Base-by-base conservation (phyloP, 92 coral and sea anemone genomes). In the Anthopleura xanthogrammica region DNA sequence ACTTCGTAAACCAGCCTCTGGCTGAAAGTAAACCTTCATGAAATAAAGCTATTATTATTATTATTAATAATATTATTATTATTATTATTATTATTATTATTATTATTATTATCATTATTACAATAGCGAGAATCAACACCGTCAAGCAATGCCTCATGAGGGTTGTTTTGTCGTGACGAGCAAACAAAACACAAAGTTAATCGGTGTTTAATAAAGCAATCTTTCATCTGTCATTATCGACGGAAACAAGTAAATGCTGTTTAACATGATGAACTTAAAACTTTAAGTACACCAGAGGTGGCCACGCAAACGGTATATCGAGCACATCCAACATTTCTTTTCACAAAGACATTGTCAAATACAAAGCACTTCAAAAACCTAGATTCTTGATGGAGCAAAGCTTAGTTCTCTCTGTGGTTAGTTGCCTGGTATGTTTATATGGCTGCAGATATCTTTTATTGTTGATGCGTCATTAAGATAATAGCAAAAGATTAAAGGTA, bases 191-290 rank as follows among this genome's bases (percentile, higher is more conserved):
- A 29, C 41, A 12, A n/a, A 9, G 74, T 68, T 29, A 23, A 68
- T 68, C 16, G 74, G 16, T 23, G 14, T 36, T 68, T 68, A 24
- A 16, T 2, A 36, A 29, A 68, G 16, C 42, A 36, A 68, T 68
- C 74, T 68, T 23, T 68, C 74, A 68, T 68, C 46, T 68, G 74
- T 36, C 74, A 68, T 68, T 68, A 29, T 68, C 74, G 74, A 68
- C 74, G 74, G 74, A 68, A 68, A 68, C 74, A 29, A 42, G 17
- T 29, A 68, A 68, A 68, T 68, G 42, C 46, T 36, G 29, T 68
- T 68, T 29, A 68, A 68, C 74, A 36, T 10, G 42, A 29, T 68
- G 7, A 9, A 68, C 5, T 36, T 68, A 68, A 68, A 68, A 29
- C 74, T 68, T 68, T 11, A 68, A 68, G 74, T 23, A 68, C 74